phyloP scores from a whole-genome alignment of 2,797 vertebrate species.

The Crypturellus tataupa region DNA sequence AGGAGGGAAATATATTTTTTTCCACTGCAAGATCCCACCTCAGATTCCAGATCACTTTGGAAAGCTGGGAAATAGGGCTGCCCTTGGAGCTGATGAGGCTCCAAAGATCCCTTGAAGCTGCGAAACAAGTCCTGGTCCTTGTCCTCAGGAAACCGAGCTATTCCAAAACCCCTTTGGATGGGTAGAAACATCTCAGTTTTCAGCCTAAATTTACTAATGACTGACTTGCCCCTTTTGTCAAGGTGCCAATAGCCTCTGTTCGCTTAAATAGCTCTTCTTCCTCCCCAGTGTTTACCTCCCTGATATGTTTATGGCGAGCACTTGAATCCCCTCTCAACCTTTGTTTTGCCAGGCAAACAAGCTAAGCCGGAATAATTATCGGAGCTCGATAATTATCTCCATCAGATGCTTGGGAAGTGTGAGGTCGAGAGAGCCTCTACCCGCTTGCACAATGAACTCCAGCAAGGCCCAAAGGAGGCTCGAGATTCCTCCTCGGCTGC shows the following conservation, averaged over 20 bases:
- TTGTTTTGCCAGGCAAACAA: slow-evolving; percentile 23
- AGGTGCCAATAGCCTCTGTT: background rate
- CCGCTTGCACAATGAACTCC: background rate
- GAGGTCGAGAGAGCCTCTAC: background rate
- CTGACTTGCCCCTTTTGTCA: background rate
- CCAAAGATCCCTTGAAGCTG: no score
- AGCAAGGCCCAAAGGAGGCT: background rate
- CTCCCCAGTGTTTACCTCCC: background rate
- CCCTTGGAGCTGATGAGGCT: no score
- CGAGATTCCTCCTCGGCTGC: background rate
- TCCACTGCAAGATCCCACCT: background rate
- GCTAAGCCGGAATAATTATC: slow-evolving; percentile 22
- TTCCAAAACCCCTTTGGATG: background rate
- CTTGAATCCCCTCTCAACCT: background rate
- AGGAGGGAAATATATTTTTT: background rate
- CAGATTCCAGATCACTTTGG: background rate
- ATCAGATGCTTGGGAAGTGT: background rate
- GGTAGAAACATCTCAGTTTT: background rate
- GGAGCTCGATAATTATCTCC: background rate
- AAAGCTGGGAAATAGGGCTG: no score
- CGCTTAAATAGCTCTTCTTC: background rate
- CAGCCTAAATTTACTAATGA: background rate
- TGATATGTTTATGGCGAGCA: background rate
- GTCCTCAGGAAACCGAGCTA: no score
- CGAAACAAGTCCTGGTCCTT: no score